Percentiles rank a stretch among this genome's conserved stretches.
Evolutionary conservation across 2,113 vertebrate genomes (phyloP).

Genomic region (Chaetura pelagica): DNA sequence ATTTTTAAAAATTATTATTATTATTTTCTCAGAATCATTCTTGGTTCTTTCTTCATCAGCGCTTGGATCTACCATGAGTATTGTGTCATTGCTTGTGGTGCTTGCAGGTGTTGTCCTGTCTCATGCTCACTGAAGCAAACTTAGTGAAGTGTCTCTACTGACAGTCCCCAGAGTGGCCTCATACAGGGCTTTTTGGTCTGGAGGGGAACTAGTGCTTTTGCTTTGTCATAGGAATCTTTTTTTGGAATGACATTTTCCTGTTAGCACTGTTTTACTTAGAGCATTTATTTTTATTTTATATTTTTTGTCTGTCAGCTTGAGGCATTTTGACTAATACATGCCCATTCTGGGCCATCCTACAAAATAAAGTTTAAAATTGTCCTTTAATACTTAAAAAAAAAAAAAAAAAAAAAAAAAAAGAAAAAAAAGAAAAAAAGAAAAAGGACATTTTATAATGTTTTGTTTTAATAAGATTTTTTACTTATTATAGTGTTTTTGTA

Average conservation of each 20-base stretch:
- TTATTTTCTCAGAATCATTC: background rate
- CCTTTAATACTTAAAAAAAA: too few relatives aligned
- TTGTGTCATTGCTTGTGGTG: background rate
- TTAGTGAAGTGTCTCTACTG: background rate
- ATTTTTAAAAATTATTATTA: too few relatives aligned
- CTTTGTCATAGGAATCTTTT: background rate
- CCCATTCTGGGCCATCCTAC: background rate
- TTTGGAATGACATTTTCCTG: background rate
- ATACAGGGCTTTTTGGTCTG: background rate
- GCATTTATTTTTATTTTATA: background rate
- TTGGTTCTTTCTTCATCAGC: background rate
- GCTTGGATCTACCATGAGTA: background rate
- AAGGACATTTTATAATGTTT: fast-evolving
- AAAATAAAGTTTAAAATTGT: background rate
- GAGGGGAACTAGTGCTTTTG: background rate
- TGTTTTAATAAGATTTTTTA: background rate
- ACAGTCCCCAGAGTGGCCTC: background rate
- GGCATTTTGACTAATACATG: background rate
- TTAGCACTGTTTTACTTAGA: background rate
- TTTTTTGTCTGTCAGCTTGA: background rate
- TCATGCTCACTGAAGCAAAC: background rate
- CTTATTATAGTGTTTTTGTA: background rate
- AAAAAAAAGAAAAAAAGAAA: too few relatives aligned
- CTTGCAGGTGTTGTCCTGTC: background rate
- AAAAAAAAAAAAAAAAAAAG: too few relatives aligned